Percentiles rank a stretch among this genome's conserved stretches.
phyloP scores from a whole-genome alignment of 2,113 vertebrate species.

The Sorex fumeus region DNA sequence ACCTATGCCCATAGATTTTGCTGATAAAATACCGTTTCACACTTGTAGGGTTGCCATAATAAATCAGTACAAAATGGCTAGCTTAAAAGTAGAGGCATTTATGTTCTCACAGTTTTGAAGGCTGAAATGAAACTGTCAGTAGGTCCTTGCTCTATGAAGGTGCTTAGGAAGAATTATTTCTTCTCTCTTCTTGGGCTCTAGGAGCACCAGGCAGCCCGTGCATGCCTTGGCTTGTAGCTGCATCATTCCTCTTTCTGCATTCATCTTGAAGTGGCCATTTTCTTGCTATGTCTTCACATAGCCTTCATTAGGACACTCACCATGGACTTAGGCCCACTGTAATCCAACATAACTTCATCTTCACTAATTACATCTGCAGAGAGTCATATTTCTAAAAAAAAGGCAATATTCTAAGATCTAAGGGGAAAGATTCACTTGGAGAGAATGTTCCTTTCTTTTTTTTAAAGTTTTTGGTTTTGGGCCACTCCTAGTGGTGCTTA shows the following conservation, averaged over 20 bases:
- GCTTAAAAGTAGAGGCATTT: not conserved
- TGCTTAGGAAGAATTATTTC: not conserved
- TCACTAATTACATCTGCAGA: not conserved
- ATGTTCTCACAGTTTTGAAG: not conserved
- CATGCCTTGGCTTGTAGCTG: not conserved
- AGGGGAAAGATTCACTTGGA: not conserved
- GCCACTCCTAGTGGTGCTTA: too few species aligned
- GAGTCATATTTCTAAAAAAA: not conserved
- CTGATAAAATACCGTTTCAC: not conserved
- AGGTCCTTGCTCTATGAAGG: not conserved
- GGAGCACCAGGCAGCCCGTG: rapidly evolving
- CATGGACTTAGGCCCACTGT: not conserved
- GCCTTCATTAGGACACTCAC: not conserved
- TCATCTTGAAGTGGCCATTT: not conserved
- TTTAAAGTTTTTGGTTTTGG: too few species aligned
- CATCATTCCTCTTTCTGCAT: not conserved
- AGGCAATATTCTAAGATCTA: not conserved
- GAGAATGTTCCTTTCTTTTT: too few species aligned
- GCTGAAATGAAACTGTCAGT: not conserved
- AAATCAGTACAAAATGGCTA: not conserved
- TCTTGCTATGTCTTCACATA: not conserved
- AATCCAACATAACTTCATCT: not conserved
- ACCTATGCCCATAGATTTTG: not conserved
- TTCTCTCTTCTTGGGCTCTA: not conserved
- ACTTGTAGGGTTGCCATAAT: not conserved